Percentiles rank a stretch among this genome's conserved stretches.
These are phyloP conservation scores for Dromaius novaehollandiae DNA, from an alignment of 2,113 vertebrate species.

Conservation along the genomic window DNA sequence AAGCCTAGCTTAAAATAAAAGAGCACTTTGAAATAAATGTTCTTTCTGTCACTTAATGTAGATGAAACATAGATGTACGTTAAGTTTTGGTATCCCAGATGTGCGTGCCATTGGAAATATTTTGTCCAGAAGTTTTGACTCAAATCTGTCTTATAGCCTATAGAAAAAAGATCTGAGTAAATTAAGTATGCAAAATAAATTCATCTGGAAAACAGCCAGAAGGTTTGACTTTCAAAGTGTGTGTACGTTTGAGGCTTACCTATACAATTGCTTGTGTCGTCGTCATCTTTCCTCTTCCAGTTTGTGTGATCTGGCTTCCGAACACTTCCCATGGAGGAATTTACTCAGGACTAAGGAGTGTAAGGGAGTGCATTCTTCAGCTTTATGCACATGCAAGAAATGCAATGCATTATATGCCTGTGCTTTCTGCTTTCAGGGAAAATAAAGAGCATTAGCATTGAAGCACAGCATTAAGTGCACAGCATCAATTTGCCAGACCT, in stretches of 20 bases:
- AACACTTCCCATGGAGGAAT: background rate
- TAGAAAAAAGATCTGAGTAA: background rate
- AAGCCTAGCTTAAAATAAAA: background rate
- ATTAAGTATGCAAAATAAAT: background rate
- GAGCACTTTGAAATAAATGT: background rate
- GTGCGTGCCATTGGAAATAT: background rate
- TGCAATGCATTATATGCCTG: background rate
- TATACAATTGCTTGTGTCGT: background rate
- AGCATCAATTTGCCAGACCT: background rate
- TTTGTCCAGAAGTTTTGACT: background rate
- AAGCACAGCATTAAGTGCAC: background rate
- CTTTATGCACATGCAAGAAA: background rate
- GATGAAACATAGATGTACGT: background rate
- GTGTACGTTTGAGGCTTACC: background rate
- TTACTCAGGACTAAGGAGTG: background rate
- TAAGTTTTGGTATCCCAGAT: background rate
- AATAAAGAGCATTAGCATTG: background rate
- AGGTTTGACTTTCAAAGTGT: background rate
- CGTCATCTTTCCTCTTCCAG: background rate
- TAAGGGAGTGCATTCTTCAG: background rate
- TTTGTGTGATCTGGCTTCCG: background rate
- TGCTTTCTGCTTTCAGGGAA: background rate
- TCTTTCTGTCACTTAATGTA: background rate
- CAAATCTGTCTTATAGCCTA: background rate
- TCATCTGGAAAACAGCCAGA: background rate